Percentiles rank a stretch among this genome's conserved stretches.
These are phyloP conservation scores for Ectemnius cavifrons DNA, from an alignment of 2,888 invertebrate species.

Conservation along the genomic window DNA sequence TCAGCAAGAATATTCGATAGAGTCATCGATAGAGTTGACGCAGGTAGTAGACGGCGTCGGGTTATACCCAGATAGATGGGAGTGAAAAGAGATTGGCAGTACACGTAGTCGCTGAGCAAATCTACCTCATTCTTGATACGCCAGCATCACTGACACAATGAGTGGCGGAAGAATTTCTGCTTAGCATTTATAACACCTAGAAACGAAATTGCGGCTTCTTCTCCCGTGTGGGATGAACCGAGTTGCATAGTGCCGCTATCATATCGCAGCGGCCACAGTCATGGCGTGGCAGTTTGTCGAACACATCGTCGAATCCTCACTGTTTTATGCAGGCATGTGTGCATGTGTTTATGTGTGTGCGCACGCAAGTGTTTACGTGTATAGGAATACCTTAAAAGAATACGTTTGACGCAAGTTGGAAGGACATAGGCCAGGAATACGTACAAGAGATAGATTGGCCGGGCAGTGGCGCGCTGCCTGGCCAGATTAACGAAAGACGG, in stretches of 20 bases:
- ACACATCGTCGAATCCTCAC: constrained; percentile 35
- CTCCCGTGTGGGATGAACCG: too few species aligned
- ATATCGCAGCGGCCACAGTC: too few species aligned
- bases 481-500: constrained; percentile 60
- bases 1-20: too few species aligned
- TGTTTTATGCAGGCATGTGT: too few species aligned
- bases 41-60: too few species aligned
- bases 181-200: background rate
- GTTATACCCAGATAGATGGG: too few species aligned
- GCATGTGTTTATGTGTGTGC: constrained; percentile 1
- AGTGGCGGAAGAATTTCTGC: background rate
- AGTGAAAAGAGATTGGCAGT: too few species aligned
- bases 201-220: background rate
- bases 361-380: too few species aligned
- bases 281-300: constrained; percentile 50
- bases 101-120: too few species aligned
- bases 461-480: constrained; percentile 13
- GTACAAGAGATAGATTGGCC: constrained; percentile 29
- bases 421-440: constrained; percentile 53
- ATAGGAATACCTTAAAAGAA: constrained; percentile 11
- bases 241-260: too few species aligned
- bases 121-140: too few species aligned
- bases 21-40: too few species aligned
- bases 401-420: constrained; percentile 20
- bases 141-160: background rate